These are phyloP conservation scores for Apodemus sylvaticus DNA, from an alignment of 2,113 vertebrate species.

Conservation along the genomic window DNA sequence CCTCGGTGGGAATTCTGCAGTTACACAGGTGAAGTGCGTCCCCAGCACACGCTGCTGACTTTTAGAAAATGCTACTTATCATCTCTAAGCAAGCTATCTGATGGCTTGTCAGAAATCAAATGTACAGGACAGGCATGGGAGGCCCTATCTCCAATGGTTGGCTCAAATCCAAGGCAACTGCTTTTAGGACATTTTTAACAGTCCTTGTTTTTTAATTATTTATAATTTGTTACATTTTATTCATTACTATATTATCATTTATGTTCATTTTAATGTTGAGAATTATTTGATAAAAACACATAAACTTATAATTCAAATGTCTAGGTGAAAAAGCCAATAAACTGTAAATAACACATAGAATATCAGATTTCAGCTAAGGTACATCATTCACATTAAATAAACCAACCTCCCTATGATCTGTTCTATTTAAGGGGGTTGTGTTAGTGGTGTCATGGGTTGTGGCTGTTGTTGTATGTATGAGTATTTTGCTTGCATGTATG, in stretches of 20 bases:
- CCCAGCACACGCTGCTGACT: background rate
- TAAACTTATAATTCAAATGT: constrained; percentile 18
- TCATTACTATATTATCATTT: background rate
- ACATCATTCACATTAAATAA: background rate
- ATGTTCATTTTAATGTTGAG: background rate
- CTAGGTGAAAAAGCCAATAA: background rate
- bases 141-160: background rate
- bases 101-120: background rate
- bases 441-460: background rate
- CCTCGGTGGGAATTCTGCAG: background rate
- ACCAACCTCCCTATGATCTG: too few relatives aligned
- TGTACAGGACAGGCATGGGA: background rate
- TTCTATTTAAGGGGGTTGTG: background rate
- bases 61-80: background rate
- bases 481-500: background rate
- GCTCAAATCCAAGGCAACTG: background rate
- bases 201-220: background rate
- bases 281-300: background rate
- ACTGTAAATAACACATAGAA: background rate
- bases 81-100: background rate
- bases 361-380: background rate
- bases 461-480: background rate
- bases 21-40: background rate
- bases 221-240: background rate
- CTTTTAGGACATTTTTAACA: background rate